Base-by-base conservation (phyloP, 2,113 vertebrate genomes). In the Turdus rufiventris region DNA sequence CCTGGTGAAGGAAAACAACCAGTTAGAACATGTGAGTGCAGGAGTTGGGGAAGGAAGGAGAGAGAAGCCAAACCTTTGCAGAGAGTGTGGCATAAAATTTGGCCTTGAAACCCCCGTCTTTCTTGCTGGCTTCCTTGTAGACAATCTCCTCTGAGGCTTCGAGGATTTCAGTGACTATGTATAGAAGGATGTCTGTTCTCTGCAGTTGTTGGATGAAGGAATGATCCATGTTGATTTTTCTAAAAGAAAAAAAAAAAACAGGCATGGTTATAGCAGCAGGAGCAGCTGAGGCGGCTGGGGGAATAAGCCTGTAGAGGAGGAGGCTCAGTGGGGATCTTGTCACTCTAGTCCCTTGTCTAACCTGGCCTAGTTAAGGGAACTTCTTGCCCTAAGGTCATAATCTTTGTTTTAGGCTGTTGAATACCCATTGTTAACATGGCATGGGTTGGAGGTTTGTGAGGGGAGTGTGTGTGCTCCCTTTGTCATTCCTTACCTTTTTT, bases 401-500 rank as follows among this genome's bases (percentile, higher is more conserved):
- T 31, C 12, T 73, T 47, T 7, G 5, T 0, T 25, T 78, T 57
- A 20, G 62, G 36, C 54, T 47, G 20, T 26, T 68, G 60, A 47
- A n/a, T 68, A 70, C n/a, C 11, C 11, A 1, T 14, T 14, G 40
- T 3, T 51, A 20, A 33, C 10, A 28, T 14, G 21, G 3, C 0
- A 0, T 14, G 40, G 17, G 33, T n/a, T 24, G 45, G 47, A 68
- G 58, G 23, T n/a, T n/a, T n/a, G n/a, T n/a, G n/a, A 9, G 5
- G 20, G 0, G 24, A 42, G 14, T 5, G 2, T 3, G 2, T 2
- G 7, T 24, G 23, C 18, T 68, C 13, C 47, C 38, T 31, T 25
- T 13, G 15, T 7, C 28, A 33, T 21, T 31, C 53, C 94, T 97
- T 90, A 98, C 98, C 97, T 95, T 34, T 97, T 42, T 28, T 5